A percentile compares a stretch with the other conserved stretches of the same genome.
Conservation (phyloP, 2,888 invertebrate genomes). For the Mimas tiliae region DNA sequence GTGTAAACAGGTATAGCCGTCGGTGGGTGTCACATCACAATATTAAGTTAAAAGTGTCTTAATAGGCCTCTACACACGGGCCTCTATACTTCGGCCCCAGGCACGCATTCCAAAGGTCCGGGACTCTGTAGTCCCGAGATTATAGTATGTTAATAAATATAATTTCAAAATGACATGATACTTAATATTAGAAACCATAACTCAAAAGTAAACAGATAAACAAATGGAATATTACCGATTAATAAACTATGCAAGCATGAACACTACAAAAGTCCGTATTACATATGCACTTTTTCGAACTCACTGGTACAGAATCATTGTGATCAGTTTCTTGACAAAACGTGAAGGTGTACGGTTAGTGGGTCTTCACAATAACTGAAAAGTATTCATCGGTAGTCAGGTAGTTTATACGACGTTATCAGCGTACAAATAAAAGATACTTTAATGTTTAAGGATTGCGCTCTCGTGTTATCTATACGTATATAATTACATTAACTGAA, state of each 20-base stretch:
- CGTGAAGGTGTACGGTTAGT: constrained; percentile 3
- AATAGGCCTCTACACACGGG: too few species aligned
- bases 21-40: too few species aligned
- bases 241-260: neutral
- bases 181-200: neutral
- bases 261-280: neutral
- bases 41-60: too few species aligned
- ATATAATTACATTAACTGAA: constrained; percentile 51
- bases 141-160: neutral
- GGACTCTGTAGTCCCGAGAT: too few species aligned
- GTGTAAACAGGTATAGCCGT: too few species aligned
- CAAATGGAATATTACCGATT: constrained; percentile 15
- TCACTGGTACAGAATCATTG: neutral
- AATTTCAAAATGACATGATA: too few species aligned
- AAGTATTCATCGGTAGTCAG: constrained; percentile 56
- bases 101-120: too few species aligned
- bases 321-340: neutral
- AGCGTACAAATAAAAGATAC: constrained; percentile 78
- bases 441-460: constrained; percentile 65
- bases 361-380: constrained; percentile 52
- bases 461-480: constrained; percentile 58
- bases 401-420: constrained; percentile 63
- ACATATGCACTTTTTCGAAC: neutral
- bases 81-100: too few species aligned
- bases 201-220: neutral